phyloP scores from a whole-genome alignment of 1,140 invertebrate species.

The Dendrolimus punctatus region DNA sequence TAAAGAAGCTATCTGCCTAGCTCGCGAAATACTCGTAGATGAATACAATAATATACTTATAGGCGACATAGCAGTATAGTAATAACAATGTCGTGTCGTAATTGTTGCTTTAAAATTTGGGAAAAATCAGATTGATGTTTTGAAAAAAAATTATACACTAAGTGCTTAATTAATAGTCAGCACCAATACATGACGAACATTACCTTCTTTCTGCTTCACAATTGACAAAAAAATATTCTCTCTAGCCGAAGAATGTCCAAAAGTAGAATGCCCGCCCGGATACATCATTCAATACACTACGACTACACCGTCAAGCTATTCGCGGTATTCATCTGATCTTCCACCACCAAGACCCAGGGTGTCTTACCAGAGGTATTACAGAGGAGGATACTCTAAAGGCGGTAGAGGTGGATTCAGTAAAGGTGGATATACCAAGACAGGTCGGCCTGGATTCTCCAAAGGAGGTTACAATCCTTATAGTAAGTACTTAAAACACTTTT shows the following conservation, averaged over 20 bases:
- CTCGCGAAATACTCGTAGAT: no score
- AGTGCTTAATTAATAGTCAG: no score
- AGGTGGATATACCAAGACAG: constrained; percentile 31
- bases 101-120: no score
- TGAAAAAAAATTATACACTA: no score
- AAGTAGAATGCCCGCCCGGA: constrained; percentile 73
- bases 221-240: constrained; percentile 5
- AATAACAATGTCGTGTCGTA: no score
- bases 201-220: no score
- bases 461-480: constrained; percentile 5
- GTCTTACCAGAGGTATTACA: constrained; percentile 48
- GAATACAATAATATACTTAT: no score
- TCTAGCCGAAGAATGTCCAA: constrained; percentile 39
- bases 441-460: constrained; percentile 6
- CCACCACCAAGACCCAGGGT: constrained; percentile 47
- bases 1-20: no score
- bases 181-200: no score
- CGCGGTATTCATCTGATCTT: constrained; percentile 25
- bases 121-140: no score
- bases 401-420: constrained; percentile 32
- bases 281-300: constrained; percentile 49
- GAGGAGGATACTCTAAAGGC: constrained; percentile 27
- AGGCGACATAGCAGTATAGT: no score
- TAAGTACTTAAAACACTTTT: no score
- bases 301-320: constrained; percentile 14